These are phyloP conservation scores for Notocelia uddmanniana DNA, from an alignment of 2,888 invertebrate genomes.

Conservation along the genomic window DNA sequence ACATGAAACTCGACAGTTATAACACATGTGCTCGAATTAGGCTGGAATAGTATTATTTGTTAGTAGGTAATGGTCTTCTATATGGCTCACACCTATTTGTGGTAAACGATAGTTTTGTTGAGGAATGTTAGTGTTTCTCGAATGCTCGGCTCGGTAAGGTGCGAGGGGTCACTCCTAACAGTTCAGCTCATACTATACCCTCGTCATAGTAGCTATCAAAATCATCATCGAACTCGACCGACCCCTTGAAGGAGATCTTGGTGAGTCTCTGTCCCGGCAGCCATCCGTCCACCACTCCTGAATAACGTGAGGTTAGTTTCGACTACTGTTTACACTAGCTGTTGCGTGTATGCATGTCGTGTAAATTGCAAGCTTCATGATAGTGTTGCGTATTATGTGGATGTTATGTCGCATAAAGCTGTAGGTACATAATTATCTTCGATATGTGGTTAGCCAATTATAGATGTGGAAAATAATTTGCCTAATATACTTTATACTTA, in stretches of 20 bases:
- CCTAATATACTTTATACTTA: constrained; percentile 55
- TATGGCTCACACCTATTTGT: constrained; percentile 48
- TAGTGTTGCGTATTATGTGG: constrained; percentile 53
- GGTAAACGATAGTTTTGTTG: constrained; percentile 30
- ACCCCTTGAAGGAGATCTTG: constrained; percentile 82
- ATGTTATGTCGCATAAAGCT: constrained; percentile 49
- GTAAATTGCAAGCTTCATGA: constrained; percentile 51
- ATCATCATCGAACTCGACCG: constrained; percentile 83
- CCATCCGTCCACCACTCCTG: constrained; percentile 83
- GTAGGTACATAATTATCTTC: constrained; percentile 30
- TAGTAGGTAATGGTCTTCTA: constrained; percentile 50
- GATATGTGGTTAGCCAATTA: constrained; percentile 41
- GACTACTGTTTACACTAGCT: constrained; percentile 62
- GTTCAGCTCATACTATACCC: constrained; percentile 74
- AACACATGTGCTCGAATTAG: constrained; percentile 52
- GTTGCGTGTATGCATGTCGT: constrained; percentile 54
- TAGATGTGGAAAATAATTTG: constrained; percentile 32
- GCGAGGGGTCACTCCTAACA: constrained; percentile 75
- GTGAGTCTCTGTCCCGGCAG: constrained; percentile 84
- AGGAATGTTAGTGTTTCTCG: constrained; percentile 65
- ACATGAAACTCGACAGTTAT: constrained; percentile 53
- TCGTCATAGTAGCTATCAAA: constrained; percentile 81
- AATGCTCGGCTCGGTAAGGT: constrained; percentile 66
- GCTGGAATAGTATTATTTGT: constrained; percentile 48
- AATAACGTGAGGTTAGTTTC: constrained; percentile 75